phyloP scores from a whole-genome alignment of 2,797 vertebrate genomes.

The Crax fasciolata region DNA sequence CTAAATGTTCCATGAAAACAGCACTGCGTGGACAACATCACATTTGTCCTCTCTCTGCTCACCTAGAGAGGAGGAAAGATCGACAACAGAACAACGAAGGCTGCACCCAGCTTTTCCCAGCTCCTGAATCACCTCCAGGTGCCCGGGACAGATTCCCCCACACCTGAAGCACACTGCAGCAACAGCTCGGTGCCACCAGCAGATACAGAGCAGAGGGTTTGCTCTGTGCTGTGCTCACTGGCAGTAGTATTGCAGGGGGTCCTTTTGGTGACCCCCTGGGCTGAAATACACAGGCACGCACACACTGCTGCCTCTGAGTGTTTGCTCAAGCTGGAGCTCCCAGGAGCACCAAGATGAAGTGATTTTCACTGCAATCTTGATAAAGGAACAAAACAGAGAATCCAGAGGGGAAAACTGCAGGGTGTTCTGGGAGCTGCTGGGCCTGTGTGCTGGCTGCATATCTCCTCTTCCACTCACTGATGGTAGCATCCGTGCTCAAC shows the following conservation, averaged over 20 bases:
- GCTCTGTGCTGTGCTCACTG: too few relatives aligned
- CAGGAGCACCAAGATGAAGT: not conserved
- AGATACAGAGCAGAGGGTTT: not conserved
- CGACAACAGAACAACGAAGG: not conserved
- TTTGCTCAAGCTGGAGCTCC: not conserved
- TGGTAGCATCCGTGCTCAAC: slow-evolving; percentile 38
- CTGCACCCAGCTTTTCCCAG: not conserved
- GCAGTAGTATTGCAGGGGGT: not conserved
- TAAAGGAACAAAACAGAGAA: not conserved
- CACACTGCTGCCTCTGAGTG: not conserved
- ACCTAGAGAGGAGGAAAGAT: not conserved
- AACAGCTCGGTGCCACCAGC: not conserved
- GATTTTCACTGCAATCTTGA: not conserved
- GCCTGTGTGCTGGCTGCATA: slow-evolving; percentile 42
- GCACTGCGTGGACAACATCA: not conserved
- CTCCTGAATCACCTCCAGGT: not conserved
- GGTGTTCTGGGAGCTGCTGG: slow-evolving; percentile 26
- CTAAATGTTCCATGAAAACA: not conserved
- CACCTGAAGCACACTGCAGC: not conserved
- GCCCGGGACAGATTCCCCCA: not conserved
- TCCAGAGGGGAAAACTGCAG: not conserved
- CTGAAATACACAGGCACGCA: not conserved
- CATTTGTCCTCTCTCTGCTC: not conserved
- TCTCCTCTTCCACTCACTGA: slow-evolving; percentile 31
- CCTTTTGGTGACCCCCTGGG: not conserved